Base-by-base conservation (phyloP, 2,797 vertebrate species). In the Poecile montanus region DNA sequence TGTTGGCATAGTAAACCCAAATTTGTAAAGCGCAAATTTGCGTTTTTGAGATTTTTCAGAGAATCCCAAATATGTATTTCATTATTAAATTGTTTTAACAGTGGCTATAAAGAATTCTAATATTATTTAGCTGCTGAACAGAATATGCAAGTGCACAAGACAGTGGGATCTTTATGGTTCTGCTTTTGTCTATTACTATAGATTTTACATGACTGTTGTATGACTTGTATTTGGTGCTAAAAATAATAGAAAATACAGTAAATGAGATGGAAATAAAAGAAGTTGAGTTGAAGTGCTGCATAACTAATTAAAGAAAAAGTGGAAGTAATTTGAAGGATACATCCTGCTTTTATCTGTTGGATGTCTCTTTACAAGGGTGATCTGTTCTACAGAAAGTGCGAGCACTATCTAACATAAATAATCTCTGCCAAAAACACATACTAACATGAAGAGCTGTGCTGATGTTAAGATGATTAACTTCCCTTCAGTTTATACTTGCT, bases 261-360 rank as follows among this genome's bases (percentile, higher is more conserved):
- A 93, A 10, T 2, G 9, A 84, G 83, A 48, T 85, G 56, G 48
- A 93, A 88, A 70, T 85, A 54, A 65, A 94, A 92, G 76, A 34
- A 88, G 32, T 40, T 67, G 40, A 82, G 20, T 51, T 85, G 53
- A 79, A 91, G 25, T 83, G 40, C 65, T 89, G 32, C 73, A 20
- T 75, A 85, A 62, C 19, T 63, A 71, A n/a, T 56, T 93, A 62
- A 88, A 94, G 25, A 81, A 93, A 72, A 92, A 75, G 44, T 88
- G 48, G 75, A 94, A 85, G 51, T 92, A 0, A n/a, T 67, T 79
- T 80, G 53, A 74, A 74, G 29, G 22, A 26, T 81, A 22, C 2
- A 2, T 34, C 57, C 71, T 3, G 3, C 40, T 60, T 10, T 56
- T 89, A 68, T 72, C 87, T 89, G 47, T 72, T 77, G 34, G 19